These are phyloP conservation scores for Bettongia penicillata DNA, from an alignment of 2,113 vertebrate species.

Conservation along the genomic window DNA sequence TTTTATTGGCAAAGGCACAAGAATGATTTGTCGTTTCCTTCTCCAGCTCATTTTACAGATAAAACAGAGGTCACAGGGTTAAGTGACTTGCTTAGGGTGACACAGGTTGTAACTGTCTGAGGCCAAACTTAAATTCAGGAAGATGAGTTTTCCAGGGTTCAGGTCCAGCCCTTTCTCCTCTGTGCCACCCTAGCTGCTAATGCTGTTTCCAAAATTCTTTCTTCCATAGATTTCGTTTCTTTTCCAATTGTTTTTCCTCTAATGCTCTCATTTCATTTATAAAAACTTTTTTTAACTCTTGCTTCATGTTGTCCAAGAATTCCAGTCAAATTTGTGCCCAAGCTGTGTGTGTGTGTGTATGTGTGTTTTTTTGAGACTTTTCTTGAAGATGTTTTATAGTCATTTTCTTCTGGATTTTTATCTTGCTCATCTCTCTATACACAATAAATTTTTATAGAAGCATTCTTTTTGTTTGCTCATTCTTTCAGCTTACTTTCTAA, in stretches of 20 bases:
- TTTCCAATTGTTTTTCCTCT: not conserved
- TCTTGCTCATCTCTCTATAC: not conserved
- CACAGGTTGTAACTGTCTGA: not conserved
- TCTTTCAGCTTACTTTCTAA: not conserved
- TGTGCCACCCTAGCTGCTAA: not conserved
- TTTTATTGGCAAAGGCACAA: not conserved
- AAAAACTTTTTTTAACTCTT: not conserved
- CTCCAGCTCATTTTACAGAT: not conserved
- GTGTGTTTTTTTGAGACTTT: not conserved
- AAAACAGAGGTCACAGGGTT: too few relatives aligned
- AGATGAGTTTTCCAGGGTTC: not conserved
- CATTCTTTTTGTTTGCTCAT: not conserved
- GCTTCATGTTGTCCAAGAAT: not conserved
- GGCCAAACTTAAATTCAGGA: not conserved
- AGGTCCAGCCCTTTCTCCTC: not conserved
- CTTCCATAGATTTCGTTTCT: not conserved
- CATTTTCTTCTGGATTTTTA: not conserved
- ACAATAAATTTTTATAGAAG: not conserved
- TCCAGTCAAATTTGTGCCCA: not conserved
- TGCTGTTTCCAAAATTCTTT: not conserved
- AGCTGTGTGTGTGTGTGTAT: not conserved
- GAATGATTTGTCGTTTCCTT: not conserved
- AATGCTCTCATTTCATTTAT: not conserved
- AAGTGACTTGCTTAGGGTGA: too few relatives aligned
- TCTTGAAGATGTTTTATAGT: not conserved